A percentile compares a stretch with the other conserved stretches of the same genome.
Evolutionary conservation across 2,888 invertebrate genomes (phyloP).

Genomic region (Philereme vetulata): DNA sequence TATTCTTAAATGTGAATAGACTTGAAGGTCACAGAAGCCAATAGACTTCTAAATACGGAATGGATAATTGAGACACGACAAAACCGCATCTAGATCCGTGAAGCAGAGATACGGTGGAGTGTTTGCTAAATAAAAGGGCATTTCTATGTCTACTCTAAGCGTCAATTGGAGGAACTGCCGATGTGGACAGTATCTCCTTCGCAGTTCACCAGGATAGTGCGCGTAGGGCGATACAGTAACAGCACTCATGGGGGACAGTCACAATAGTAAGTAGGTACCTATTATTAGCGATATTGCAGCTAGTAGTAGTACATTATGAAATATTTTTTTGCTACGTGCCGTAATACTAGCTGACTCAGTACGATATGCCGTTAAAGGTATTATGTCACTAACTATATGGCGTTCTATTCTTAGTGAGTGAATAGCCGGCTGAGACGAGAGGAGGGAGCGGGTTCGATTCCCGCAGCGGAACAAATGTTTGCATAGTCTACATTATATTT

Average conservation of each 20-base stretch:
- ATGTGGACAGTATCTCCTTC: constrained; percentile 31
- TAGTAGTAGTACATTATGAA: constrained; percentile 1
- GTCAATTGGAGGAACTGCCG: background rate
- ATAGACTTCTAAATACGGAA: no score
- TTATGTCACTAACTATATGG: constrained; percentile 17
- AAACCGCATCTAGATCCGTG: background rate
- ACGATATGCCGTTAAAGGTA: constrained; percentile 8
- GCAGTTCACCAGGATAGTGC: constrained; percentile 48
- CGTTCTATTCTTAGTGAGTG: constrained; percentile 6
- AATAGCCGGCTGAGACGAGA: no score
- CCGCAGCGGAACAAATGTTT: no score
- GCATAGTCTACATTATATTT: no score
- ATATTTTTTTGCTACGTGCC: constrained; percentile 13
- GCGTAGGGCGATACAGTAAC: constrained; percentile 63
- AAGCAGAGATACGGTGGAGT: background rate
- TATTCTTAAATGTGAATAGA: no score
- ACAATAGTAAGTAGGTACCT: constrained; percentile 24
- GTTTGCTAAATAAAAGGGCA: background rate
- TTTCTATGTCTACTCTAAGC: no score
- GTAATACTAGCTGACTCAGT: constrained; percentile 22
- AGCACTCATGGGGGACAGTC: constrained; percentile 76
- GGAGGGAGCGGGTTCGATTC: no score
- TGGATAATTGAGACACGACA: no score
- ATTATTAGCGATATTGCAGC: constrained; percentile 14
- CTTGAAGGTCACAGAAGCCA: no score